phyloP scores from a whole-genome alignment of 1,140 invertebrate species.

The Pseudobourletiella spinata region DNA sequence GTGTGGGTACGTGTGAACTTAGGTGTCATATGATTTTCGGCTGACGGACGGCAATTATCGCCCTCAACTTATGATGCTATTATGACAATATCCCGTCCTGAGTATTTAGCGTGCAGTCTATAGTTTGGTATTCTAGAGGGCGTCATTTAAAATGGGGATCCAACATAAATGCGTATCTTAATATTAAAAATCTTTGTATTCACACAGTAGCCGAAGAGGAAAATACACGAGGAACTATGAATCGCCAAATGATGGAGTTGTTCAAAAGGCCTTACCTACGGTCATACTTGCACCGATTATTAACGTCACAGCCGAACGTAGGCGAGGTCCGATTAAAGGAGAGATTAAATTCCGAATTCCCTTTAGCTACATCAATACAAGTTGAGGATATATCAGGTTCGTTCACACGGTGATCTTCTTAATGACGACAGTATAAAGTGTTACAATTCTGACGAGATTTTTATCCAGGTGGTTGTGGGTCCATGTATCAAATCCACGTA shows the following conservation, averaged over 20 bases:
- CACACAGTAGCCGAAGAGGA: background rate
- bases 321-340: slow-evolving; percentile 14
- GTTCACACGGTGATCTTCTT: background rate
- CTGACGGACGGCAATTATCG: too few species aligned
- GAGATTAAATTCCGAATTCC: slow-evolving; percentile 44
- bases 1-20: too few species aligned
- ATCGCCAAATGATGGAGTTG: background rate
- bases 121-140: too few species aligned
- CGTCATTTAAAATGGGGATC: too few species aligned
- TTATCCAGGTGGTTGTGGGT: slow-evolving; percentile 65
- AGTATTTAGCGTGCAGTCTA: too few species aligned
- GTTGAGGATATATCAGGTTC: slow-evolving; percentile 61
- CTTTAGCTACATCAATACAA: slow-evolving; percentile 55
- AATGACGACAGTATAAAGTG: background rate
- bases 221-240: too few species aligned
- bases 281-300: background rate
- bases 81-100: too few species aligned
- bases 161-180: too few species aligned
- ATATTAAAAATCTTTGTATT: background rate
- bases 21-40: too few species aligned
- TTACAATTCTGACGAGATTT: background rate
- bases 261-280: background rate
- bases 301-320: background rate
- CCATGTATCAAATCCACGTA: slow-evolving; percentile 75
- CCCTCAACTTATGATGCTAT: too few species aligned